Evolutionary conservation across 2,797 vertebrate species (phyloP), one percentile per base, ranked within the genome.

Genomic region (Stomatorhinus walkeri): DNA sequence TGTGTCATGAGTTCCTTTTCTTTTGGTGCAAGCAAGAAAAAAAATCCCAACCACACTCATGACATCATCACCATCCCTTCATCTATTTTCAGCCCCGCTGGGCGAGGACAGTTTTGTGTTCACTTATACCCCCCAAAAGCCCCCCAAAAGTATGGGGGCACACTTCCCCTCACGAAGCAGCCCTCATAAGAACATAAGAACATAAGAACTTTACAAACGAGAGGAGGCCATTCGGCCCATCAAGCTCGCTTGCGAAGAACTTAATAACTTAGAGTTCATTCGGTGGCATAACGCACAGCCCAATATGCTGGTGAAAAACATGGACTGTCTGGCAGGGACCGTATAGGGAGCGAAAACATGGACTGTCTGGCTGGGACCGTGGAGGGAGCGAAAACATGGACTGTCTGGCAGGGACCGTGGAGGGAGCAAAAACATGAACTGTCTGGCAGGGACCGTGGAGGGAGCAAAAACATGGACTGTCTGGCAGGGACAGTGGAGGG

Each of bases 1-100:
- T 91, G 89, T 91, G 92, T 92, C 94, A 93, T 81, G 91, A 84
- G 91, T 93, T 94, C 92, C 92, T 89, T 91, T 90, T 93, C 93
- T 93, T 90, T 89, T 90, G 86, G 89, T 92, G 93, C 91, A 92
- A 93, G 91, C 94, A 51, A 85, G n/a, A 56, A 19, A 76, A 28
- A 51, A 51, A 28, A 51, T 8, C 43, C 43, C n/a, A 46, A 79
- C 72, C 92, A 88, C 90, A 19, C 89, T 91, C 87, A 91, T 93
- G 93, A 93, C 91, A 89, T 94, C 92, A 92, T 36, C 5, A 7
- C 49, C 5, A 40, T 19, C 28, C 28, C 32, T 19, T 28, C 51
- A 49, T 85, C 81, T 46, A 51, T 46, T 48, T 40, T 43, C 36
- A 43, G 14, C 72, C 43, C 36, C 0, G 24, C 36, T 79, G 36